A percentile compares a stretch with the other conserved stretches of the same genome.
Conservation (phyloP, 1,140 invertebrate species). For the Lysiphlebus fabarum region DNA sequence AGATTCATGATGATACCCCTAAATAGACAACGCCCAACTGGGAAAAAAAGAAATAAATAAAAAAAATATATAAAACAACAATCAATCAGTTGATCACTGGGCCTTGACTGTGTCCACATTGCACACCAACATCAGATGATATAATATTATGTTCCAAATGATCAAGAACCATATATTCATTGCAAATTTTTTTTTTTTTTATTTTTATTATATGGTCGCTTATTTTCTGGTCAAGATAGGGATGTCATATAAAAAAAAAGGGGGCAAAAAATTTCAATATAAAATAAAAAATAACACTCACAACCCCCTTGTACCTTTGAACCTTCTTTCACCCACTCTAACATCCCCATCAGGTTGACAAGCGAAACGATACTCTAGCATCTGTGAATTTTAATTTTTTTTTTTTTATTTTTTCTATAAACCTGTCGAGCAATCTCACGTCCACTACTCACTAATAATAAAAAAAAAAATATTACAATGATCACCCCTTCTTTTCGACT, state of each 20-base stretch:
- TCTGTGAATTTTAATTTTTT: slow-evolving; percentile 16
- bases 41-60: too few species aligned
- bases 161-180: slow-evolving; percentile 14
- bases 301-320: too few species aligned
- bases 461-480: too few species aligned
- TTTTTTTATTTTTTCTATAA: not conserved
- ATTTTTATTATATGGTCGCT: not conserved
- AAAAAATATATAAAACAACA: slow-evolving; percentile 34
- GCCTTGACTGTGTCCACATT: slow-evolving; percentile 57
- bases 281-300: too few species aligned
- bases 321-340: too few species aligned
- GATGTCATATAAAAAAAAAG: slow-evolving; percentile 21
- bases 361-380: slow-evolving; percentile 14
- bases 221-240: slow-evolving; percentile 14
- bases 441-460: too few species aligned
- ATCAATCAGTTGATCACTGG: slow-evolving; percentile 55
- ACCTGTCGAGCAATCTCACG: not conserved
- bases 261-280: too few species aligned
- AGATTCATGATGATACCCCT: slow-evolving; percentile 47
- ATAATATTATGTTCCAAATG: slow-evolving; percentile 2
- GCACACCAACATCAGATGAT: slow-evolving; percentile 35
- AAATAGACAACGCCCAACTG: slow-evolving; percentile 46
- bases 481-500: too few species aligned
- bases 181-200: slow-evolving; percentile 11
- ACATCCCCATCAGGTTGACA: not conserved